Percentiles rank a stretch among this genome's conserved stretches.
Evolutionary conservation across 2,113 vertebrate species (phyloP).

Genomic region (Poeciliopsis occidentalis): DNA sequence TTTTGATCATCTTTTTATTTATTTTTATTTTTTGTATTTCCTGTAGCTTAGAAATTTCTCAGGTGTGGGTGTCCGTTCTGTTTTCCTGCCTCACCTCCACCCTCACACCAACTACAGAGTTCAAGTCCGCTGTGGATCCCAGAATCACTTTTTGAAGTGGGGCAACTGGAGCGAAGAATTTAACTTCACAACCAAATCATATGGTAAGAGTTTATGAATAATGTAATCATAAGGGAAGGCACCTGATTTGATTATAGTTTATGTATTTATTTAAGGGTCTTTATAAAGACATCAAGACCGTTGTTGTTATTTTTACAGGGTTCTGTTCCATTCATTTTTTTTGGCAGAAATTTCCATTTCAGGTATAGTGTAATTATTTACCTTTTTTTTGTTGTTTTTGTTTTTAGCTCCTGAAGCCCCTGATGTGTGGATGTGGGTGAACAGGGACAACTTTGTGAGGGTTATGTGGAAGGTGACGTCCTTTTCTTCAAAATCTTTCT

Average conservation of each 20-base stretch:
- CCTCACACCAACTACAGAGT: conserved; percentile 66
- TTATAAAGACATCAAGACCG: no score
- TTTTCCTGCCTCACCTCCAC: conserved; percentile 52
- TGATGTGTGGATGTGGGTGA: conserved; percentile 76
- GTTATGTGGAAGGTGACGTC: conserved; percentile 78
- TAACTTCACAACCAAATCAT: conserved; percentile 64
- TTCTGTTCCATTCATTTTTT: not conserved
- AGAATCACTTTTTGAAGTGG: conserved; percentile 79
- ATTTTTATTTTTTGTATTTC: not conserved
- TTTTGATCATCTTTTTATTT: not conserved
- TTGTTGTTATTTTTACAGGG: no score
- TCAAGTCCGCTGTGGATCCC: conserved; percentile 70
- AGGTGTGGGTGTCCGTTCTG: conserved; percentile 63
- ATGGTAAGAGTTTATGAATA: conserved; percentile 54
- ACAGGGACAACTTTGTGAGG: conserved; percentile 57
- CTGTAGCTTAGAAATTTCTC: conserved; percentile 35
- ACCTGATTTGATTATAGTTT: no score
- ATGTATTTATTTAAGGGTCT: no score
- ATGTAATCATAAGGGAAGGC: no score
- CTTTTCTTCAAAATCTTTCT: not conserved
- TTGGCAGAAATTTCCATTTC: not conserved
- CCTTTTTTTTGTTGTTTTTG: conserved; percentile 3
- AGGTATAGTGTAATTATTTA: not conserved
- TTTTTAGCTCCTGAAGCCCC: conserved; percentile 71
- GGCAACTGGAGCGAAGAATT: conserved; percentile 69